phyloP scores from a whole-genome alignment of 2,888 invertebrate genomes.

The Rotaria socialis region DNA sequence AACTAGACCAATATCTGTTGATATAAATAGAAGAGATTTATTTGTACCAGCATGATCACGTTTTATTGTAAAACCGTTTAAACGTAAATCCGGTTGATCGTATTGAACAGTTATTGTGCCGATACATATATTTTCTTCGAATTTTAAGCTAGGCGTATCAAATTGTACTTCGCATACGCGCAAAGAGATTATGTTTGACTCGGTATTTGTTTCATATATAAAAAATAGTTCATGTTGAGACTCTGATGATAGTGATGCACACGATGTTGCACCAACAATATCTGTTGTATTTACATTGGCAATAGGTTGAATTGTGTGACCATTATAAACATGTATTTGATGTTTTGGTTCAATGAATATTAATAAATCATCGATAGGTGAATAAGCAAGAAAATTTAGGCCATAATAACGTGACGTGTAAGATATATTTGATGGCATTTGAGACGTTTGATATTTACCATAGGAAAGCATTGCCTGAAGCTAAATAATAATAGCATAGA shows the following conservation, averaged over 20 bases:
- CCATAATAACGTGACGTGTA: not conserved
- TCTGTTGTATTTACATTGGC: not conserved
- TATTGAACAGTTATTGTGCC: not conserved
- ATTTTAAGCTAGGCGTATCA: not conserved
- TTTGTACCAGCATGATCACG: not conserved
- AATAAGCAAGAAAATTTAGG: slow-evolving; percentile 35
- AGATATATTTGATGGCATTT: slow-evolving; percentile 19
- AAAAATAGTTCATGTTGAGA: slow-evolving; percentile 9
- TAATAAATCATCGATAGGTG: slow-evolving; percentile 29
- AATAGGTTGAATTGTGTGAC: not conserved
- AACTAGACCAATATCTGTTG: not conserved
- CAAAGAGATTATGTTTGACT: not conserved
- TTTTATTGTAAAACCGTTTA: slow-evolving; percentile 31
- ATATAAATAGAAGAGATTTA: slow-evolving; percentile 28
- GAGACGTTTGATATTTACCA: slow-evolving; percentile 36
- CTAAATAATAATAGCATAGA: not conserved
- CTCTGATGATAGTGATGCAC: not conserved
- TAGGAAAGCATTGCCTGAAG: slow-evolving; percentile 15
- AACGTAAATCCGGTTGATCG: not conserved
- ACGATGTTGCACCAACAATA: not conserved
- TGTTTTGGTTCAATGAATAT: slow-evolving; percentile 34
- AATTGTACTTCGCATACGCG: not conserved
- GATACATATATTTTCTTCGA: not conserved
- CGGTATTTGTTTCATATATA: not conserved
- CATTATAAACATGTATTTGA: slow-evolving; percentile 13